Base-by-base conservation (phyloP, 2,113 vertebrate genomes). In the Macheiramphus alcinus region DNA sequence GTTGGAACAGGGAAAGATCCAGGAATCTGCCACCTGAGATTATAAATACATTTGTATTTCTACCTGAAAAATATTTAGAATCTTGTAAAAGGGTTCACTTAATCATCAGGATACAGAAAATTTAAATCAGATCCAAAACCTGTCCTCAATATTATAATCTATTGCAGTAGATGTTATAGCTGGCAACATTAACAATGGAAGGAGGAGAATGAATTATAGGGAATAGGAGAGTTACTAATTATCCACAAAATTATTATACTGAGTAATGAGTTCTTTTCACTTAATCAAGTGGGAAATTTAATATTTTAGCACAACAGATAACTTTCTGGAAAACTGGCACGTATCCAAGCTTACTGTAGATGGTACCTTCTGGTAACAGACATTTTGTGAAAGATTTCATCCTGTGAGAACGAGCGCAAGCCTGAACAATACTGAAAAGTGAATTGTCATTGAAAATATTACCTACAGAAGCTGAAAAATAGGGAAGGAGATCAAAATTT, bases 161-260 rank as follows among this genome's bases (percentile, higher is more conserved):
- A 71, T 78, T 91, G 25, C 72, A 67, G 19, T 84, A 87, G 68
- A 80, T 87, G 48, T 45, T 81, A 66, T 59, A 87, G 42, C 38
- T 81, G 59, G 78, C 68, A 95, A 62, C 68, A 84, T 89, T 89
- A 93, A 89, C 84, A 87, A 74, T 71, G 42, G 42, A 78, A 94
- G 63, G 40, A 91, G 36, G 59, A 84, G 29, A 91, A 94, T 86
- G 71, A 96, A 85, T 88, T 93, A 70, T 36, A 80, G 48, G 71
- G 62, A 92, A 75, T 53, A 42, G 40, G 36, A 89, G 78, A 93
- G n/a, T 79, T 91, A 87, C 76, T 94, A 93, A 94, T 93, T 93
- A 94, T 81, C 55, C 29, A 89, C 68, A 93, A 81, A 91, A 95
- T 81, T 95, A 94, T 95, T 94, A 48, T 70, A 87, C 36, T 81